phyloP scores from a whole-genome alignment of 2,113 vertebrate genomes.

The Mesoclemmys tuberculata region DNA sequence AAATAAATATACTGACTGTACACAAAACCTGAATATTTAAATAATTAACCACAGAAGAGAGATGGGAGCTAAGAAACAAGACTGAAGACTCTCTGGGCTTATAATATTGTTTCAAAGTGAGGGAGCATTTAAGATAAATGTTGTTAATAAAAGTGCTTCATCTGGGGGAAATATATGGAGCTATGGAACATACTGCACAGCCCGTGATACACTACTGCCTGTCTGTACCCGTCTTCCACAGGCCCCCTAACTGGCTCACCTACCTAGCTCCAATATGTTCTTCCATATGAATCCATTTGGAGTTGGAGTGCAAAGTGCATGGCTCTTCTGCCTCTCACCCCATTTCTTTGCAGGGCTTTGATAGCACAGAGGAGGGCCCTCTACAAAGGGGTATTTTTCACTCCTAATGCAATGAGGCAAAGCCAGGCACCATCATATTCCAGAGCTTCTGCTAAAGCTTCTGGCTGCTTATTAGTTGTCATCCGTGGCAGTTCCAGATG shows the following conservation, averaged over 20 bases:
- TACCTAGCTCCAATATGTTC: rapidly evolving
- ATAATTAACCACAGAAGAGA: constrained; percentile 25
- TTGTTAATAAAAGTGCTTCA: background rate
- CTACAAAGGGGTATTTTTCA: background rate
- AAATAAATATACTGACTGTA: constrained; percentile 67
- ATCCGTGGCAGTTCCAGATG: background rate
- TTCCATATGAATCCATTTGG: rapidly evolving
- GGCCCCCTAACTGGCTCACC: background rate
- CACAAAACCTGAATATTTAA: constrained; percentile 62
- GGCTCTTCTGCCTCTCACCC: background rate
- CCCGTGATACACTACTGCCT: background rate
- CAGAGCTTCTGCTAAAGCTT: background rate
- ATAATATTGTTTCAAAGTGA: background rate
- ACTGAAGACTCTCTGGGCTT: background rate
- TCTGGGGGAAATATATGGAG: background rate
- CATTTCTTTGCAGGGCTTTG: background rate
- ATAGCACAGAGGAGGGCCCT: background rate
- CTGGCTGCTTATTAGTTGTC: background rate
- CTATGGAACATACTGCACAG: background rate
- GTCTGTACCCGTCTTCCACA: background rate
- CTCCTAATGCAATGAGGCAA: background rate
- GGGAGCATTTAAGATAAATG: constrained; percentile 5
- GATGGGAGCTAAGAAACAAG: background rate
- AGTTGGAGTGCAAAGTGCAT: background rate
- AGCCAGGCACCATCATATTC: background rate